A percentile compares a stretch with the other conserved stretches of the same genome.
phyloP scores from a whole-genome alignment of 2,113 vertebrate genomes.

The Cebus imitator region DNA sequence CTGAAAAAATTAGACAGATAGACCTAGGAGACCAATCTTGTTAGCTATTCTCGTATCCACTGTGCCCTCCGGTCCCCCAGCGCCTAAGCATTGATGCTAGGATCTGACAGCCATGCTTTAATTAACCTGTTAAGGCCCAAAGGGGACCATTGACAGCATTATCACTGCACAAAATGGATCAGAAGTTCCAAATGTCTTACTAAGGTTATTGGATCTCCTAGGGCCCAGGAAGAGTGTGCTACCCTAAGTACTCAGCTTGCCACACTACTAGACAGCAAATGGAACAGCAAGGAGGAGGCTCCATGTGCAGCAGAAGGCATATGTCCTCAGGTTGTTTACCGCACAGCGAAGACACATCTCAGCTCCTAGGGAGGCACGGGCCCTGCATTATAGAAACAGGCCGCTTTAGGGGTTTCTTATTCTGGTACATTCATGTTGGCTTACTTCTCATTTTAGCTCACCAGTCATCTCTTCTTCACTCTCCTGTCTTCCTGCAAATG shows the following conservation, averaged over 20 bases:
- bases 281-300: fast-evolving
- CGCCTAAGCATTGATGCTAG: not conserved
- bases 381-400: not conserved
- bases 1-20: not conserved
- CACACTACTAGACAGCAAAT: not conserved
- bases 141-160: not conserved
- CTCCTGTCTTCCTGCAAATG: not conserved
- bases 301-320: fast-evolving
- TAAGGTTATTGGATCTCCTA: not conserved
- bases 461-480: slow-evolving; percentile 5
- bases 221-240: not conserved
- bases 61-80: not conserved
- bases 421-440: not conserved
- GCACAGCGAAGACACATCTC: not conserved
- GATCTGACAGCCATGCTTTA: not conserved
- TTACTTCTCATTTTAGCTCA: not conserved
- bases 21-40: not conserved
- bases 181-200: not conserved
- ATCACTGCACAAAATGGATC: not conserved
- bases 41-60: not conserved
- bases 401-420: not conserved
- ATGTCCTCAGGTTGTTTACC: not conserved
- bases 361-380: not conserved
- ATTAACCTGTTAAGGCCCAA: not conserved
- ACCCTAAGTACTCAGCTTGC: not conserved